Conservation (phyloP, 2,113 vertebrate species). For the Cynopterus brachyotis region DNA sequence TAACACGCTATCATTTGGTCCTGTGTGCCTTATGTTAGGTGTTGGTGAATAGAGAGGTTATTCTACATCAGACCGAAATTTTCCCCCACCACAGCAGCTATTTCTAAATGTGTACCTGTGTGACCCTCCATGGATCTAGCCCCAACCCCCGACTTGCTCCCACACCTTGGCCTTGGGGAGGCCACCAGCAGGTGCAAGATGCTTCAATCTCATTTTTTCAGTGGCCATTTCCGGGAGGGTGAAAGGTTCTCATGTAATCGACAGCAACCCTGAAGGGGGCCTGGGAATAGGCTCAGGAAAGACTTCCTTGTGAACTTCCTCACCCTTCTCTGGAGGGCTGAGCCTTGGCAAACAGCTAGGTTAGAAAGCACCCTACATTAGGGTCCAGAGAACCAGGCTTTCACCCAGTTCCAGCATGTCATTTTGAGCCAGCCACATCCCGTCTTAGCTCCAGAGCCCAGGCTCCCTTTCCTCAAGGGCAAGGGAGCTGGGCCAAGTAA, state of each 20-base stretch:
- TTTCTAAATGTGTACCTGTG: not conserved
- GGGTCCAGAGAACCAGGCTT: not conserved
- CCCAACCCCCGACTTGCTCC: not conserved
- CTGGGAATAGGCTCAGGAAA: not conserved
- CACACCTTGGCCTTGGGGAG: not conserved
- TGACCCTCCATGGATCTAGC: not conserved
- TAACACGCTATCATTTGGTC: rapidly evolving
- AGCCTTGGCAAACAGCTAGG: not conserved
- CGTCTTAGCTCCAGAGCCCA: not conserved
- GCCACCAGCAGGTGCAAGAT: not conserved
- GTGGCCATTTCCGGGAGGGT: not conserved
- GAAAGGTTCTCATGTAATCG: not conserved
- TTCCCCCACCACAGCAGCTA: not conserved
- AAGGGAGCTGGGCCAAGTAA: not conserved
- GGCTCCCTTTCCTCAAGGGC: not conserved
- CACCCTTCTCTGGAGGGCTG: not conserved
- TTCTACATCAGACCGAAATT: not conserved
- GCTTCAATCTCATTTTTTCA: not conserved
- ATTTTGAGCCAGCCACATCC: not conserved
- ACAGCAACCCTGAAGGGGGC: not conserved
- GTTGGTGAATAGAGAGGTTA: not conserved
- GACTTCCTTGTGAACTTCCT: not conserved
- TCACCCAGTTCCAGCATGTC: not conserved
- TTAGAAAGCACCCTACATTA: not conserved
- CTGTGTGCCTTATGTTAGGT: not conserved